Conservation (phyloP, 2,888 invertebrate genomes). For the Drosophila siamana region DNA sequence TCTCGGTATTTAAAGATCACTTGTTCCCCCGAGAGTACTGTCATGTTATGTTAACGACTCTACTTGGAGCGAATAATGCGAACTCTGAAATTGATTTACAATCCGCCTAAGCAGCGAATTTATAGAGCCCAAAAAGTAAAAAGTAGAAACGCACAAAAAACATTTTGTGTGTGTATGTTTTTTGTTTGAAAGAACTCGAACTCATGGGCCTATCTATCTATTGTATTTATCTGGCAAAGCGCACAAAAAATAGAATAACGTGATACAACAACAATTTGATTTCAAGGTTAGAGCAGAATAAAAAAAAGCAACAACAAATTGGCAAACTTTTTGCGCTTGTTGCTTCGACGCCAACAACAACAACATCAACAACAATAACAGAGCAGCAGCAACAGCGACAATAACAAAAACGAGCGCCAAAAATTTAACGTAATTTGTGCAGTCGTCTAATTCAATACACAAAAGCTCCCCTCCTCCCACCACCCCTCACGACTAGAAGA, state of each 20-base stretch:
- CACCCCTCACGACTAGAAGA: not conserved
- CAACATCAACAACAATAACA: slow-evolving; percentile 10
- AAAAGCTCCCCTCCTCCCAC: slow-evolving; percentile 52
- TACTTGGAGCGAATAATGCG: slow-evolving; percentile 11
- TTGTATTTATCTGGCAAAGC: slow-evolving; percentile 46
- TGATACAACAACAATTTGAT: slow-evolving; percentile 55
- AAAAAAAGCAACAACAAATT: slow-evolving; percentile 39
- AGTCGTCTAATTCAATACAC: slow-evolving; percentile 75
- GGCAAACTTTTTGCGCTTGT: slow-evolving; percentile 71
- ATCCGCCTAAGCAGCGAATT: slow-evolving; percentile 22
- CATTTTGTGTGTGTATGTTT: slow-evolving; percentile 2
- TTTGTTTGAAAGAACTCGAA: slow-evolving; percentile 11
- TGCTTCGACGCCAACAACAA: slow-evolving; percentile 53
- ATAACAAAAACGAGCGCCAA: slow-evolving; percentile 68
- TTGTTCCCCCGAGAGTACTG: not conserved
- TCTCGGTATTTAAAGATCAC: slow-evolving; percentile 1
- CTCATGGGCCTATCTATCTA: slow-evolving; percentile 44
- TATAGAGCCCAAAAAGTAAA: not conserved
- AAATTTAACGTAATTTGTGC: slow-evolving; percentile 74
- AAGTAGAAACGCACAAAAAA: not conserved
- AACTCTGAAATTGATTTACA: slow-evolving; percentile 49
- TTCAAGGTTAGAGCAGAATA: slow-evolving; percentile 71
- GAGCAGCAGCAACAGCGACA: slow-evolving; percentile 18
- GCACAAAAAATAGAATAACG: slow-evolving; percentile 19
- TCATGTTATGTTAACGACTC: not conserved